Evolutionary conservation across 2,797 vertebrate species (phyloP).

Genomic region (Iguana delicatissima): DNA sequence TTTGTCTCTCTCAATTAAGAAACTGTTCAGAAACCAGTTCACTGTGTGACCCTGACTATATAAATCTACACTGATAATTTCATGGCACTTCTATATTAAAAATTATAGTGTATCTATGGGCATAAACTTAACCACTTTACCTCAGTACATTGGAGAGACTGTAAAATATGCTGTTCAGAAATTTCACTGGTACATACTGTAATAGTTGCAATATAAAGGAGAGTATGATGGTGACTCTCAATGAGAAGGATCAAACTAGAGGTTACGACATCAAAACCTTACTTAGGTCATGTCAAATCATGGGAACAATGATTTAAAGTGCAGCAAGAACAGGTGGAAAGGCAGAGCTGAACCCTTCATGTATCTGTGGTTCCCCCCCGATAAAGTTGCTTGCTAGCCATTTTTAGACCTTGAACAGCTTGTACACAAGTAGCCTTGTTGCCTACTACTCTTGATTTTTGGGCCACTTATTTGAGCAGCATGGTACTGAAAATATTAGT

Average conservation of each 20-base stretch:
- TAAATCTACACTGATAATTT: conserved; percentile 72
- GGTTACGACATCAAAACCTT: not conserved
- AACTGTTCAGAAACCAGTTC: conserved; percentile 69
- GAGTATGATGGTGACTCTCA: conserved; percentile 42
- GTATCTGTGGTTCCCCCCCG: not conserved
- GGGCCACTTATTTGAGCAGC: rapidly evolving
- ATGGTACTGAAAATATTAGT: not conserved
- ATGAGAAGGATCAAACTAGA: conserved; percentile 14
- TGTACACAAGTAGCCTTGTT: not conserved
- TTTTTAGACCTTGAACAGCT: not conserved
- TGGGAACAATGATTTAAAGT: not conserved
- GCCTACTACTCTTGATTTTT: not conserved
- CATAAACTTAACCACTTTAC: conserved; percentile 68
- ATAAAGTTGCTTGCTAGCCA: not conserved
- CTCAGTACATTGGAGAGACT: conserved; percentile 63
- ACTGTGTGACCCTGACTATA: conserved; percentile 65
- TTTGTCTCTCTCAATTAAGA: conserved; percentile 67
- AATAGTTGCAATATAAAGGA: conserved; percentile 67
- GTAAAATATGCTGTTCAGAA: conserved; percentile 62
- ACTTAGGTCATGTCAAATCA: not conserved
- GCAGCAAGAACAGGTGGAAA: not conserved
- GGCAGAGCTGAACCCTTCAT: not conserved
- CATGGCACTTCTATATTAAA: conserved; percentile 70
- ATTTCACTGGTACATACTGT: conserved; percentile 74
- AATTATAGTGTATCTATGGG: conserved; percentile 67